Evolutionary conservation across 37 sponge, comb jelly and placozoan genomes (phyloP).

Genomic region (Bolinopsis microptera): DNA sequence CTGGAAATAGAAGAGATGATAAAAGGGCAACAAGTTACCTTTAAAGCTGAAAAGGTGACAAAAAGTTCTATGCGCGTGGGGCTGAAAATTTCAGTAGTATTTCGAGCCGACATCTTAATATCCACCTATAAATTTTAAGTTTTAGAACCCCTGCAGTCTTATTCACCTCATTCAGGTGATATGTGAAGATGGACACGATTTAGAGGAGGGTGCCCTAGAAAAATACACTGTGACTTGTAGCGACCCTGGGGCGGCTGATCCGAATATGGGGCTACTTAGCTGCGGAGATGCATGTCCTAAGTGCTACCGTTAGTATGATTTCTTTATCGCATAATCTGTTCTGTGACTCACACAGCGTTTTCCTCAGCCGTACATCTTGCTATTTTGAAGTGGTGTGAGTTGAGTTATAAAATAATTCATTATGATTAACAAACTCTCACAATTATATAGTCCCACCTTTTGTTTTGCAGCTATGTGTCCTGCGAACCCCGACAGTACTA

Average conservation of each 20-base stretch:
- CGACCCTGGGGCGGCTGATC: not conserved
- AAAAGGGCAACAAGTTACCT: not conserved
- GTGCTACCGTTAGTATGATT: not conserved
- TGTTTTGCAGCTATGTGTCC: not conserved
- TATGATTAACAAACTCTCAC: not conserved
- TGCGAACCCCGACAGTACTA: not conserved
- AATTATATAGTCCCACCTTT: not conserved
- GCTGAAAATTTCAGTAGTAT: no score
- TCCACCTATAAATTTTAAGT: no score
- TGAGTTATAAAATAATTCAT: no score
- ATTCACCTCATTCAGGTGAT: constrained; percentile 29
- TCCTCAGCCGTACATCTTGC: no score
- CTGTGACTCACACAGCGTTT: no score
- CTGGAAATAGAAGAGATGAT: not conserved
- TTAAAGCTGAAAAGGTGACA: no score
- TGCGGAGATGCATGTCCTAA: constrained; percentile 11
- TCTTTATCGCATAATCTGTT: no score
- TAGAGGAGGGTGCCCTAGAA: not conserved
- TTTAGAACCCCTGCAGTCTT: no score
- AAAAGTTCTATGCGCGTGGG: no score
- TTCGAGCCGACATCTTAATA: no score
- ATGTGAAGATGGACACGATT: not conserved
- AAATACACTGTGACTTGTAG: not conserved
- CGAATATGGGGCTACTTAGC: no score
- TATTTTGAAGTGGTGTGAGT: no score